These are phyloP conservation scores for Limnodromus scolopaceus DNA, from an alignment of 2,797 vertebrate species.

Conservation along the genomic window DNA sequence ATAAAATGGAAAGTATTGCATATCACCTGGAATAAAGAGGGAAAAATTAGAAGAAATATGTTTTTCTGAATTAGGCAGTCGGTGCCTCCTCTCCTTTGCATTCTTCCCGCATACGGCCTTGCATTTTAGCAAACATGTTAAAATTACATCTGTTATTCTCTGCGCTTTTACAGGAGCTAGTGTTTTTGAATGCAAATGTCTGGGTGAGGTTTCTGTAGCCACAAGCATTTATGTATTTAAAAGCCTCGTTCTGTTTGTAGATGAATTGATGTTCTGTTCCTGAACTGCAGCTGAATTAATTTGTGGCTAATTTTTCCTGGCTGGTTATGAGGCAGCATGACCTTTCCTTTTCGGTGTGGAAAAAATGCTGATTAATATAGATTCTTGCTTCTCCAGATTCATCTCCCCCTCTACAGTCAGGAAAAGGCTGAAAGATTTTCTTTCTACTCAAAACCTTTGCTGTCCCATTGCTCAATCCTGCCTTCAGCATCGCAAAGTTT, in stretches of 20 bases:
- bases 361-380: slow-evolving; percentile 37
- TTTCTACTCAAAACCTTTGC: background rate
- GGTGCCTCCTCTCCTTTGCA: background rate
- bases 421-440: background rate
- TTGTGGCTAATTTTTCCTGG: slow-evolving; percentile 61
- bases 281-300: slow-evolving; percentile 58
- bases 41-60: background rate
- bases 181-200: slow-evolving; percentile 53
- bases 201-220: slow-evolving; percentile 45
- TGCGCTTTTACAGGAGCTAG: background rate
- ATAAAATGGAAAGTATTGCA: background rate
- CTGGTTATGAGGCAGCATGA: background rate
- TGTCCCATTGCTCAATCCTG: background rate
- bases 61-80: background rate
- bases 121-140: background rate
- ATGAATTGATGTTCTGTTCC: slow-evolving; percentile 65
- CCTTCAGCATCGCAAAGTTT: background rate
- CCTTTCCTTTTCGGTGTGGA: slow-evolving; percentile 35
- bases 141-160: background rate
- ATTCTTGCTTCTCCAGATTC: background rate
- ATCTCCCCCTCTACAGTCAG: background rate
- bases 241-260: slow-evolving; percentile 44
- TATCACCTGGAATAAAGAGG: background rate
- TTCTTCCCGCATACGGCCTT: background rate
- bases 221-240: slow-evolving; percentile 60